A percentile compares a stretch with the other conserved stretches of the same genome.
These are phyloP conservation scores for Paracyprichromis sp. DNA, from an alignment of 2,113 vertebrate species.

Conservation along the genomic window DNA sequence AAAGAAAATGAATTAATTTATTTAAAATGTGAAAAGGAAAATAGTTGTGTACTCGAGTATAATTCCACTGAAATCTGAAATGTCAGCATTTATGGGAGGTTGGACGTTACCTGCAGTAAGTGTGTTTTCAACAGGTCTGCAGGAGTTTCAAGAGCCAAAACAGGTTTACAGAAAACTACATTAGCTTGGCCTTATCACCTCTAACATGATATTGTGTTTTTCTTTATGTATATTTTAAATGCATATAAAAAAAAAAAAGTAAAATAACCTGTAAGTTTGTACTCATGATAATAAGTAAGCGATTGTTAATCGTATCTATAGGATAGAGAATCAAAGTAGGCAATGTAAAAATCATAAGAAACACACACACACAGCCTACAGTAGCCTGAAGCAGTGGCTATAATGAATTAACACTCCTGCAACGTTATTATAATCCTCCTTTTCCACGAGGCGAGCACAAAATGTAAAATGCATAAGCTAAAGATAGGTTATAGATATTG, in stretches of 20 bases:
- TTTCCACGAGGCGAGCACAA: not conserved
- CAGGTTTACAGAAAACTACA: not conserved
- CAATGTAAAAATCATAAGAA: not conserved
- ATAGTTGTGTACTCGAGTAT: not conserved
- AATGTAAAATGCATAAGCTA: constrained; percentile 22
- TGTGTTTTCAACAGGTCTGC: not conserved
- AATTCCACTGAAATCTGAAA: not conserved
- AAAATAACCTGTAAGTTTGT: not conserved
- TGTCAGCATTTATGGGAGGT: not conserved
- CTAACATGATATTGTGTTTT: not conserved
- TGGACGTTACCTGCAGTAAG: not conserved
- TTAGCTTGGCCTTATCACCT: not conserved
- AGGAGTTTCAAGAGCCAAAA: not conserved
- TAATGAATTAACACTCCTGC: not conserved
- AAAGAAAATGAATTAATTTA: not conserved
- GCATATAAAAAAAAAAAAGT: not conserved
- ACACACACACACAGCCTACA: not conserved
- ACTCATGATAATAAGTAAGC: not conserved
- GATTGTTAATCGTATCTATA: not conserved
- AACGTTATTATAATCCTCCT: not conserved
- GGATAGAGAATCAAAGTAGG: not conserved
- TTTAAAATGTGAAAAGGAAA: not conserved
- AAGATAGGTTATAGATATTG: constrained; percentile 43
- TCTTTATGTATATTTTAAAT: not conserved
- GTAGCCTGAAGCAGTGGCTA: not conserved